Base-by-base conservation (phyloP, 2,888 invertebrate species). In the Buathra laborator region DNA sequence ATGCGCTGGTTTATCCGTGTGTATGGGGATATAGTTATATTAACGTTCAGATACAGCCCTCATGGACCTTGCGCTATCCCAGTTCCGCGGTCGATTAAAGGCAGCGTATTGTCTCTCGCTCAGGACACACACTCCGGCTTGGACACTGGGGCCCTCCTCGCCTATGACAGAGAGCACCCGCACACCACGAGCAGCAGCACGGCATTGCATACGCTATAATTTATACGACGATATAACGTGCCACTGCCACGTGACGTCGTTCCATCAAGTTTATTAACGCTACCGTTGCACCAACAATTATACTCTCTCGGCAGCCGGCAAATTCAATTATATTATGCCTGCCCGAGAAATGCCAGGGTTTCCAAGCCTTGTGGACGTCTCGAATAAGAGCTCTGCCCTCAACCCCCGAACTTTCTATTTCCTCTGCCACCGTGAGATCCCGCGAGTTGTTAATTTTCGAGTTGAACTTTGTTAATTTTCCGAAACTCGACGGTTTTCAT, bases 211-310 rank as follows among this genome's bases (percentile, higher is more conserved):
- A 56, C 44, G 32, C 76, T 67, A 72, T 84, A 76, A 84, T 80
- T 84, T 80, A 80, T 76, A 59, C 59, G 66, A 59, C 76, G 67
- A 76, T 66, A 80, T 66, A 84, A 80, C 84, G 59, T 72, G 84
- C 76, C 84, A 80, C 44, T 43, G 46, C 72, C 71, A 76, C 37
- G 53, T 80, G 84, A 84, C 80, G 80, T 80, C 76, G 80, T 76
- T 72, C 71, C 84, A 72, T 80, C 84, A 76, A 76, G 80, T 84
- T 84, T 84, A 80, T 76, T 76, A 80, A 83, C 79, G 76, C 76
- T 67, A 80, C 51, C 80, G 80, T 84, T 84, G 76, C 80, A 80
- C 72, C 48, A 56, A 76, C 84, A 80, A 83, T 83, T 83, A 83
- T 79, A 75, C 48, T 84, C 66, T 32, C 84, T 72, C 24, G 46